Conservation (phyloP, 2,113 vertebrate species). For the Bungarus multicinctus region DNA sequence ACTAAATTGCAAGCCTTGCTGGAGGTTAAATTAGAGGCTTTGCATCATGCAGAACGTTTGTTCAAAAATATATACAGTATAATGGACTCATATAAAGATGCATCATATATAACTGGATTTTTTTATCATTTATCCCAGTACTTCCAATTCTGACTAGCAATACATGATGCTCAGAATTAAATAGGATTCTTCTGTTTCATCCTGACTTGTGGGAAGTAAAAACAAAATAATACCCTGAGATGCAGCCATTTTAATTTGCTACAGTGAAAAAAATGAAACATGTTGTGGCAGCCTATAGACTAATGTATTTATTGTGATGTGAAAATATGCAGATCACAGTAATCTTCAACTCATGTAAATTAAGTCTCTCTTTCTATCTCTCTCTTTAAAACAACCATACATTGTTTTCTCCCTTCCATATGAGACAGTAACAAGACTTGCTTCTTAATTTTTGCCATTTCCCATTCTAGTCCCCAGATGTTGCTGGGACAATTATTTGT, state of each 20-base stretch:
- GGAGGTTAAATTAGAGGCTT: neutral
- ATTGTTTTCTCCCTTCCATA: neutral
- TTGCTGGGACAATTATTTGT: neutral
- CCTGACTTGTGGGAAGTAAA: neutral
- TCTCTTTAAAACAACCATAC: neutral
- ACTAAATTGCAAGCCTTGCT: slow-evolving; percentile 24
- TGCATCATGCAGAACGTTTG: neutral
- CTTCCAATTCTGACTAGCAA: neutral
- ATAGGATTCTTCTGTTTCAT: neutral
- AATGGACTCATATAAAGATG: neutral
- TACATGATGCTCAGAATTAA: neutral
- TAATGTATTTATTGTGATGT: neutral
- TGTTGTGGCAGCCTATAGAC: neutral
- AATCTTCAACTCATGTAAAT: neutral
- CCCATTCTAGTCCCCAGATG: neutral
- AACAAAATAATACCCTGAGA: neutral
- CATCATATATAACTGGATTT: neutral
- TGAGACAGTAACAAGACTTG: neutral
- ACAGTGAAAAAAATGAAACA: neutral
- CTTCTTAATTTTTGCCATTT: neutral
- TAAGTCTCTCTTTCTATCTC: neutral
- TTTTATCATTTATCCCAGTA: neutral
- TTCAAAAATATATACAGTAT: neutral
- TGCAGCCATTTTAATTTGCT: neutral
- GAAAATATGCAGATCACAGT: neutral